These are phyloP conservation scores for Galerucella pusilla DNA, from an alignment of 2,888 invertebrate genomes.

Conservation along the genomic window DNA sequence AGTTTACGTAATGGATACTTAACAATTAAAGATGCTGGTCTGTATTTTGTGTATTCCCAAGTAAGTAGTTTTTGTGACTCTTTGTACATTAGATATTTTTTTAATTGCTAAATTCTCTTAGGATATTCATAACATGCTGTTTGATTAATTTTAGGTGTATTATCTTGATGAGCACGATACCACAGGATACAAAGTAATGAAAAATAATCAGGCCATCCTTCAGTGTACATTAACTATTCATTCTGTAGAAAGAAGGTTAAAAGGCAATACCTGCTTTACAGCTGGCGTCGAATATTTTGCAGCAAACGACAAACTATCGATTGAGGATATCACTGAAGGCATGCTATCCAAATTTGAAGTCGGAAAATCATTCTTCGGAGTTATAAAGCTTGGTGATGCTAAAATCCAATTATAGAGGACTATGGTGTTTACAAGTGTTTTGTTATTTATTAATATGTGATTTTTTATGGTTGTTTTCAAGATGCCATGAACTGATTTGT, in stretches of 20 bases:
- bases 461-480: constrained; percentile 20
- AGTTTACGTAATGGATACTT: constrained; percentile 73
- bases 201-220: constrained; percentile 71
- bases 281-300: constrained; percentile 74
- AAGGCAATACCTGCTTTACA: constrained; percentile 81
- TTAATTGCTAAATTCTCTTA: too few relatives aligned
- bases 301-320: constrained; percentile 74
- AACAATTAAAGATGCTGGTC: constrained; percentile 76
- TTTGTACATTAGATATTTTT: not conserved
- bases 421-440: not conserved
- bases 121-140: not conserved
- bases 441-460: constrained; percentile 25
- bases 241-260: constrained; percentile 66
- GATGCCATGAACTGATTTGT: constrained; percentile 21
- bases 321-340: constrained; percentile 77
- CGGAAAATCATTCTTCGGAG: constrained; percentile 85
- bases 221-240: constrained; percentile 81
- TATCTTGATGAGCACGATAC: constrained; percentile 82
- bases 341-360: constrained; percentile 77
- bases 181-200: constrained; percentile 79
- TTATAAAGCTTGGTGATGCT: constrained; percentile 77
- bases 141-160: constrained; percentile 72
- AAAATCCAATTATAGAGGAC: constrained; percentile 38
- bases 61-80: constrained; percentile 57
- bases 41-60: constrained; percentile 83